Percentiles rank a stretch among this genome's conserved stretches.
phyloP scores from a whole-genome alignment of 2,797 vertebrate genomes.

The Coilia nasus region DNA sequence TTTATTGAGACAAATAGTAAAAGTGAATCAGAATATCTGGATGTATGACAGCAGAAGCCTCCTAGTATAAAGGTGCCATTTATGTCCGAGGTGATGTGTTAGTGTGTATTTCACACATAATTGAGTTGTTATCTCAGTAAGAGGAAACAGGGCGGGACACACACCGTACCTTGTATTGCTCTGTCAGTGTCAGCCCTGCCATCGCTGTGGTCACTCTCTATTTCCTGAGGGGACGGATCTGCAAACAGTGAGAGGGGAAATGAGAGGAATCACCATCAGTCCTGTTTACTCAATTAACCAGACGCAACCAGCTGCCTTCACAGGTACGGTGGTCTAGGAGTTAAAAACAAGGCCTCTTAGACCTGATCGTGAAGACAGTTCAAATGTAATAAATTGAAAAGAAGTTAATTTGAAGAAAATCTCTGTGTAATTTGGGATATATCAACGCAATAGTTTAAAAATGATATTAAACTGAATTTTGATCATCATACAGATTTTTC shows the following conservation, averaged over 20 bases:
- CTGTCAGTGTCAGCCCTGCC: conserved; percentile 88
- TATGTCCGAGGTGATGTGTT: too few species aligned
- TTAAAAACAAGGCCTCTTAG: neutral
- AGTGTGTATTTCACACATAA: too few species aligned
- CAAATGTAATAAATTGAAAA: neutral
- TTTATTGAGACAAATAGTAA: neutral
- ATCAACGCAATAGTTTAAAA: neutral
- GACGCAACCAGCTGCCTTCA: neutral
- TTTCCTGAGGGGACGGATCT: conserved; percentile 94
- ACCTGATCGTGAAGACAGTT: neutral
- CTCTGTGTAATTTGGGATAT: too few species aligned
- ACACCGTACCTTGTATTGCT: conserved; percentile 90
- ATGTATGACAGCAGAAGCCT: neutral
- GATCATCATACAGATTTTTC: too few species aligned
- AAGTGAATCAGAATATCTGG: neutral
- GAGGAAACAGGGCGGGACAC: too few species aligned
- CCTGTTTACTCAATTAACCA: neutral
- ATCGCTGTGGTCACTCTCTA: conserved; percentile 89
- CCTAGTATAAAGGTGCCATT: too few species aligned
- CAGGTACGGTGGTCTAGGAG: neutral
- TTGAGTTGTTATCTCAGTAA: too few species aligned
- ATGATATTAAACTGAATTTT: neutral
- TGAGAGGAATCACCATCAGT: neutral
- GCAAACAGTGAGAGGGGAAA: conserved; percentile 48
- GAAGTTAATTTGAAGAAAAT: neutral